These are phyloP conservation scores for Rhagonycha lutea DNA, from an alignment of 2,888 invertebrate genomes.

Conservation along the genomic window DNA sequence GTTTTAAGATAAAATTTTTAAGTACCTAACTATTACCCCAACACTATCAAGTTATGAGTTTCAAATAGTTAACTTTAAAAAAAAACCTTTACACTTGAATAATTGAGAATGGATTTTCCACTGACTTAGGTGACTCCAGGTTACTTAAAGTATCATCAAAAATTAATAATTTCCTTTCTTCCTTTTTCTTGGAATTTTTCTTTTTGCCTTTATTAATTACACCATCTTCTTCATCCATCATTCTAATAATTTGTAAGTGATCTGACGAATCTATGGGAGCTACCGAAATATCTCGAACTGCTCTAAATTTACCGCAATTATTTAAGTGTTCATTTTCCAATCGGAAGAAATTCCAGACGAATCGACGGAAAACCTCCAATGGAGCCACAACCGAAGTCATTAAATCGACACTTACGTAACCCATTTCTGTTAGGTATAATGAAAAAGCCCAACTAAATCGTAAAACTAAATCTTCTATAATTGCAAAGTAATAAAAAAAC, in stretches of 20 bases:
- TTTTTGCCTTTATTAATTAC: conserved; percentile 60
- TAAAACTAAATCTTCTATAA: conserved; percentile 77
- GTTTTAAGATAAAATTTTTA: neutral
- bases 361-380: conserved; percentile 70
- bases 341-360: conserved; percentile 90
- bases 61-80: neutral
- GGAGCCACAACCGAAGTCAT: conserved; percentile 69
- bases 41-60: neutral
- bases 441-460: conserved; percentile 80
- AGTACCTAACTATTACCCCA: neutral
- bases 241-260: conserved; percentile 69
- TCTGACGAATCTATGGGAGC: conserved; percentile 78
- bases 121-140: conserved; percentile 40
- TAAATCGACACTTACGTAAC: conserved; percentile 66
- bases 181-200: conserved; percentile 45
- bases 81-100: conserved; percentile 4
- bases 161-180: conserved; percentile 56
- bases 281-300: conserved; percentile 83
- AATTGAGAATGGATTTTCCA: conserved; percentile 16
- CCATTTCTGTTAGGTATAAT: conserved; percentile 68
- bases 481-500: conserved; percentile 83
- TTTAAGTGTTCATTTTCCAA: conserved; percentile 88
- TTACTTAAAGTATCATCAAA: conserved; percentile 51
- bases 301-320: conserved; percentile 87
- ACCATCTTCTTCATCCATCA: conserved; percentile 78